A percentile compares a stretch with the other conserved stretches of the same genome.
Evolutionary conservation across 35 echinoderm and acorn worm genomes (phyloP).

Genomic region (Apostichopus parvimensis): DNA sequence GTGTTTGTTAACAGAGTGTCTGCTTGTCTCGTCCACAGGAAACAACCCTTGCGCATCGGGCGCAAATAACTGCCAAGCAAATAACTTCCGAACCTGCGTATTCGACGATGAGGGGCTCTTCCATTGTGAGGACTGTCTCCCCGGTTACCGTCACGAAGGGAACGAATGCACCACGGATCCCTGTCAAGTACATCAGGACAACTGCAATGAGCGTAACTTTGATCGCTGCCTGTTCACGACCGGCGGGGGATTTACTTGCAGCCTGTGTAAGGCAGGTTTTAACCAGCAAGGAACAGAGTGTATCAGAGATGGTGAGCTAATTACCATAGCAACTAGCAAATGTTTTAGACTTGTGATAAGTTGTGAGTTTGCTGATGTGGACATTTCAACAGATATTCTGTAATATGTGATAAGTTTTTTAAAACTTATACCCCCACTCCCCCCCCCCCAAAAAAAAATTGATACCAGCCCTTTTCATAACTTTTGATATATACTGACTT

Average conservation of each 20-base stretch:
- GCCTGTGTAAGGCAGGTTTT: constrained; percentile 42
- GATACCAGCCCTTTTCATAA: no score
- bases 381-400: no score
- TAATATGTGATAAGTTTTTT: no score
- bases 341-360: not conserved
- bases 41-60: constrained; percentile 14
- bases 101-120: not conserved
- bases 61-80: not conserved
- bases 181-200: constrained; percentile 4
- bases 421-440: no score
- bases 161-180: not conserved
- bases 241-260: constrained; percentile 1
- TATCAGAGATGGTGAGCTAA: constrained; percentile 15
- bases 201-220: constrained; percentile 26
- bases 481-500: no score
- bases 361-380: not conserved
- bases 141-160: constrained; percentile 18
- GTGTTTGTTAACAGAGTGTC: no score
- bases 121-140: constrained; percentile 42
- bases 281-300: constrained; percentile 1
- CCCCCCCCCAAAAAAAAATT: no score
- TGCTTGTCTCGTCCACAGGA: not conserved
- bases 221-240: constrained; percentile 10
- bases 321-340: not conserved
- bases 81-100: constrained; percentile 25